These are phyloP conservation scores for Clunio marinus DNA, from an alignment of 2,888 invertebrate species.

Conservation along the genomic window DNA sequence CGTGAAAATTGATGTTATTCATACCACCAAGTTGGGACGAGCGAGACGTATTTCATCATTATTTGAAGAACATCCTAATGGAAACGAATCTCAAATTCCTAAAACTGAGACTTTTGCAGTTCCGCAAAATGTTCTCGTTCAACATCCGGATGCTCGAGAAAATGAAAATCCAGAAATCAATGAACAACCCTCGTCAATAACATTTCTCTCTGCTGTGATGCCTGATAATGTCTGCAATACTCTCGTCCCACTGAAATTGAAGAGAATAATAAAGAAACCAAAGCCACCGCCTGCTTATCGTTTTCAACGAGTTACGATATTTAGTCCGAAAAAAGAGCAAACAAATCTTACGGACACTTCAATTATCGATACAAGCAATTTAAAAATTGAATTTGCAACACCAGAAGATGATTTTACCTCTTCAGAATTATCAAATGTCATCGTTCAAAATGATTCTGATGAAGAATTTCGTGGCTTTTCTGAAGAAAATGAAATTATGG, in stretches of 20 bases:
- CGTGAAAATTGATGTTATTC: constrained; percentile 1
- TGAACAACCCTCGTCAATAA: background rate
- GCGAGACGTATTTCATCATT: background rate
- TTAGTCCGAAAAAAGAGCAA: too few relatives aligned
- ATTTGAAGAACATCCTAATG: background rate
- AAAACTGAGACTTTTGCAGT: too few relatives aligned
- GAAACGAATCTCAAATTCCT: background rate
- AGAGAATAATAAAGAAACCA: background rate
- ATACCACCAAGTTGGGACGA: background rate
- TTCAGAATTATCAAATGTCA: too few relatives aligned
- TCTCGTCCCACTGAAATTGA: background rate
- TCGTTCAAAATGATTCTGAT: too few relatives aligned
- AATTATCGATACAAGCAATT: too few relatives aligned
- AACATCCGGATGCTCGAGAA: too few relatives aligned
- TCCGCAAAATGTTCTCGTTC: too few relatives aligned
- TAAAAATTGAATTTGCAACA: too few relatives aligned
- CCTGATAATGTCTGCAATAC: constrained; percentile 5
- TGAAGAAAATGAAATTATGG: too few relatives aligned
- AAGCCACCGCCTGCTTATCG: background rate
- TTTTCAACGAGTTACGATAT: background rate
- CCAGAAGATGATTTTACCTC: too few relatives aligned
- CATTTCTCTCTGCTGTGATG: background rate
- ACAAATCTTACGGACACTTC: too few relatives aligned
- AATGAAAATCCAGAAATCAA: background rate
- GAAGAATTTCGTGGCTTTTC: too few relatives aligned